Conservation (phyloP, 2,113 vertebrate species). For the Notarius lentiginosus region DNA sequence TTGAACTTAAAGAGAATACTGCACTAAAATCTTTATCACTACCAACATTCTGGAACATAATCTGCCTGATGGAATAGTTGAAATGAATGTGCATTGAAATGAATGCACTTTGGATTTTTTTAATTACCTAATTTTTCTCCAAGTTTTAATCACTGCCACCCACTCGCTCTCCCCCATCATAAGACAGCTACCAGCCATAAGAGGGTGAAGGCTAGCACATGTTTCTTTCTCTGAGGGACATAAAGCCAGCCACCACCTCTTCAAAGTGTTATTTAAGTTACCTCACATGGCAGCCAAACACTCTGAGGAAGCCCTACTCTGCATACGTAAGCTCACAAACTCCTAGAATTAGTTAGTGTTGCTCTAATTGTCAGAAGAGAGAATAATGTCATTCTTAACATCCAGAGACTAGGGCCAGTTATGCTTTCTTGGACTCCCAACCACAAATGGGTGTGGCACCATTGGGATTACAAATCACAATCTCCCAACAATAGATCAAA, state of each 20-base stretch:
- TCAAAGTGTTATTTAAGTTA: no score
- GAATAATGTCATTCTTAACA: background rate
- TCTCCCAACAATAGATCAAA: background rate
- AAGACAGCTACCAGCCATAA: background rate
- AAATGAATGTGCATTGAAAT: background rate
- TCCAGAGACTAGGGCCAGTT: background rate
- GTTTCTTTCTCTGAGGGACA: no score
- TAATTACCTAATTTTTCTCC: background rate
- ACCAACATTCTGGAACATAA: background rate
- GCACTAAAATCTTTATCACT: background rate
- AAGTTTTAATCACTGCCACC: background rate
- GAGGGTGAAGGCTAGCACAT: no score
- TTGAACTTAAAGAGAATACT: background rate
- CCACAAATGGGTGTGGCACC: background rate
- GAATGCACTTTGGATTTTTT: background rate
- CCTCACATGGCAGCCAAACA: no score
- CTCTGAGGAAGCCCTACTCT: no score
- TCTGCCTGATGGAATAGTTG: background rate
- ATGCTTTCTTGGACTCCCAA: background rate
- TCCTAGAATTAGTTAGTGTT: background rate
- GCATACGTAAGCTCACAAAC: no score
- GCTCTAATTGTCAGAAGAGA: background rate
- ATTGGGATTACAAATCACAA: background rate
- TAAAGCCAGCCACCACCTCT: no score
- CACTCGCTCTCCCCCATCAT: background rate